Conservation (phyloP, 2,888 invertebrate genomes). For the Branchellion lobata region DNA sequence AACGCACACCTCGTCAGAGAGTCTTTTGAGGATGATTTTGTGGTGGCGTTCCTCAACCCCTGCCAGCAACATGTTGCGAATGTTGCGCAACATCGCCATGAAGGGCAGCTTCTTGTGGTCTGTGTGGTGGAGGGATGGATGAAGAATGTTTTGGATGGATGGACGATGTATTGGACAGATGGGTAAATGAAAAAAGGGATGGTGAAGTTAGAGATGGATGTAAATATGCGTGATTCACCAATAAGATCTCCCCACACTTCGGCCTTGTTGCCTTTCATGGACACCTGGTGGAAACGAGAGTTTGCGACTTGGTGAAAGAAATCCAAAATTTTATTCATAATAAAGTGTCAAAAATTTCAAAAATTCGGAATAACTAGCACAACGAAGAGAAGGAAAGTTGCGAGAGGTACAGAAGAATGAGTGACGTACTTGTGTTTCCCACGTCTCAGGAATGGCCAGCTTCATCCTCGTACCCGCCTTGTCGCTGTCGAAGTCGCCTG, state of each 20-base stretch:
- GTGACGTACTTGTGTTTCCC: slow-evolving; percentile 65
- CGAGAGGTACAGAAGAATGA: no score
- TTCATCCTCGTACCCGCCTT: slow-evolving; percentile 64
- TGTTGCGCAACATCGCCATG: slow-evolving; percentile 65
- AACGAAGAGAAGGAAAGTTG: no score
- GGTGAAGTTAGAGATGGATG: background rate
- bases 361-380: no score
- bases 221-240: slow-evolving; percentile 55
- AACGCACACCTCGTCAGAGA: slow-evolving; percentile 60
- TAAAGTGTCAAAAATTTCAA: no score
- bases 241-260: slow-evolving; percentile 63
- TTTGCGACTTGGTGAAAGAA: no score
- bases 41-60: slow-evolving; percentile 63
- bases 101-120: slow-evolving; percentile 65
- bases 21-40: slow-evolving; percentile 58
- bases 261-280: slow-evolving; percentile 63
- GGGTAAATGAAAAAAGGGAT: background rate
- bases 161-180: background rate
- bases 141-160: background rate
- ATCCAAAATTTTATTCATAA: no score
- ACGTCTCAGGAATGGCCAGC: slow-evolving; percentile 64
- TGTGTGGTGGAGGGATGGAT: slow-evolving; percentile 50
- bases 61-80: slow-evolving; percentile 63
- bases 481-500: slow-evolving; percentile 61
- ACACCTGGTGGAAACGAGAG: slow-evolving; percentile 54